Evolutionary conservation across 2,113 vertebrate genomes (phyloP).

Genomic region (Pao palembangensis): DNA sequence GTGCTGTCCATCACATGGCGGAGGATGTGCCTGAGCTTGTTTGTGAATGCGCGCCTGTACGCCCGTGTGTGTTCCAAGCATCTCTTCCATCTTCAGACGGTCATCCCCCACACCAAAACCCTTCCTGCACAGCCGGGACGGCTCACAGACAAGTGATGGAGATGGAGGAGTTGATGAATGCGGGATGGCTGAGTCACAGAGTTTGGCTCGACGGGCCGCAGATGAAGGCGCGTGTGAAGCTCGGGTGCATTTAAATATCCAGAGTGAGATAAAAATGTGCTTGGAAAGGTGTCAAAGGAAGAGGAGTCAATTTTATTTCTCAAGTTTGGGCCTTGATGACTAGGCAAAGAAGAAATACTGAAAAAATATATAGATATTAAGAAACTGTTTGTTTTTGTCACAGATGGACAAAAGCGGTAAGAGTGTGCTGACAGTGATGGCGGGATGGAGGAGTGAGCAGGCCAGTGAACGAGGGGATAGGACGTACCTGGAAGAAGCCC

Average conservation of each 20-base stretch:
- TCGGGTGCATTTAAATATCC: too few relatives aligned
- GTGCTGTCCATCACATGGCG: slow-evolving; percentile 64
- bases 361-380: too few relatives aligned
- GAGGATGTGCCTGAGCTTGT: slow-evolving; percentile 17
- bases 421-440: neutral
- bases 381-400: neutral
- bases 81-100: slow-evolving; percentile 40
- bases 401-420: neutral
- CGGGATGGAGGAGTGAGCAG: slow-evolving; percentile 6
- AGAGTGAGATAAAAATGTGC: too few relatives aligned
- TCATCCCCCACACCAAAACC: slow-evolving; percentile 52
- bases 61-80: neutral
- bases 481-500: slow-evolving; percentile 84
- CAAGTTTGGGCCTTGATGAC: neutral
- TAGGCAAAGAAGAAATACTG: too few relatives aligned
- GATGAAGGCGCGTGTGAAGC: neutral
- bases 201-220: neutral
- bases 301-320: too few relatives aligned
- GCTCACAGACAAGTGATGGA: slow-evolving; percentile 45
- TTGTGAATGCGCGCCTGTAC: slow-evolving; percentile 6
- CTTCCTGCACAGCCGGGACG: slow-evolving; percentile 43
- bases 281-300: too few relatives aligned
- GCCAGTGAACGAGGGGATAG: neutral
- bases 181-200: slow-evolving; percentile 35
- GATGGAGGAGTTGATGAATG: slow-evolving; percentile 50